Percentiles rank a stretch among this genome's conserved stretches.
phyloP scores from a whole-genome alignment of 2,888 invertebrate genomes.

The Cheilosia variabilis region DNA sequence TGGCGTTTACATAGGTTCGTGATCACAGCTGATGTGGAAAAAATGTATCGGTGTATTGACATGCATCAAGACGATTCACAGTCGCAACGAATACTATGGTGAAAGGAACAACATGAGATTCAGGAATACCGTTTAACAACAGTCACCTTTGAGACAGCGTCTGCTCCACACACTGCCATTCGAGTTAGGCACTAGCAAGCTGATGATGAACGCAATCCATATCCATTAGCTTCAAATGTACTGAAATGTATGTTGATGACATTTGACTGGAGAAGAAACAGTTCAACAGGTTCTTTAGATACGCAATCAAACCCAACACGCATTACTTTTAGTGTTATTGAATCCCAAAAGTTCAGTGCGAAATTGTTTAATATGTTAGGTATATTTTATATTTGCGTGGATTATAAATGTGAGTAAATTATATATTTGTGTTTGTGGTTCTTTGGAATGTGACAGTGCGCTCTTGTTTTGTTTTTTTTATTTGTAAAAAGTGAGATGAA shows the following conservation, averaged over 20 bases:
- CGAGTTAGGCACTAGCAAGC: constrained; percentile 44
- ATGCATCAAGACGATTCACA: constrained; percentile 42
- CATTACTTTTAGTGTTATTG: too few species aligned
- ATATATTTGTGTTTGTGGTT: too few species aligned
- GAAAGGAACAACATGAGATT: constrained; percentile 18
- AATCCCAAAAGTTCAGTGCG: too few species aligned
- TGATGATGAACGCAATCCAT: constrained; percentile 24
- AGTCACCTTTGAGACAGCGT: constrained; percentile 43
- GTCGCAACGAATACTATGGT: constrained; percentile 40
- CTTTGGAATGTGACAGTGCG: too few species aligned
- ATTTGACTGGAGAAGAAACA: constrained; percentile 19
- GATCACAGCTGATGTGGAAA: constrained; percentile 43
- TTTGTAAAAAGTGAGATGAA: too few species aligned
- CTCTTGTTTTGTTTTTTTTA: too few species aligned
- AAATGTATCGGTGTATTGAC: constrained; percentile 46
- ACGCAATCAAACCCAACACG: not conserved
- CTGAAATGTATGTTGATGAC: constrained; percentile 36
- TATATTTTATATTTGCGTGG: too few species aligned
- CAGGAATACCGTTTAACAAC: constrained; percentile 37
- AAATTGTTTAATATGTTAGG: too few species aligned
- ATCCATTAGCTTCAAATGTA: constrained; percentile 14
- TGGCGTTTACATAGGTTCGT: constrained; percentile 40
- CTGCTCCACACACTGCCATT: constrained; percentile 43
- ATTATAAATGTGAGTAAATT: too few species aligned
- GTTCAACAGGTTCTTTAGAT: constrained; percentile 2